Percentiles rank a stretch among this genome's conserved stretches.
phyloP scores from a whole-genome alignment of 2,888 invertebrate genomes.

The Cheilosia soror region DNA sequence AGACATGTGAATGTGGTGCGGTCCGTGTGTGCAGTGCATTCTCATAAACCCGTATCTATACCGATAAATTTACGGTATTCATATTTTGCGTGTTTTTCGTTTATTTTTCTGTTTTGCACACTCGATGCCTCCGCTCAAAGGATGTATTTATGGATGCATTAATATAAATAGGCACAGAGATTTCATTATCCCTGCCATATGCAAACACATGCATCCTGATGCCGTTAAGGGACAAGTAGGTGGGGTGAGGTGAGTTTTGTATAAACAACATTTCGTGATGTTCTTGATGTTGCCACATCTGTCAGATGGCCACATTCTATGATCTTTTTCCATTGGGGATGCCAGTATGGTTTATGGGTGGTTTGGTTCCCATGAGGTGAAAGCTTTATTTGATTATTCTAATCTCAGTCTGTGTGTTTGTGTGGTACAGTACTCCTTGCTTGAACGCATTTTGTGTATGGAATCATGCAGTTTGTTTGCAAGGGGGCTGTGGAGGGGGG shows the following conservation, averaged over 20 bases:
- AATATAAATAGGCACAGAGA: constrained; percentile 75
- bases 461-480: constrained; percentile 14
- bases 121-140: constrained; percentile 45
- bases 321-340: constrained; percentile 49
- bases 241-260: constrained; percentile 10
- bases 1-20: constrained; percentile 43
- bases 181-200: constrained; percentile 73
- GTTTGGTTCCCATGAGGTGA: constrained; percentile 65
- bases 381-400: constrained; percentile 74
- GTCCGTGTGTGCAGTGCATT: constrained; percentile 54
- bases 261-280: constrained; percentile 70
- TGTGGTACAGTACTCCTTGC: background rate
- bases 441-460: constrained; percentile 42
- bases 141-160: constrained; percentile 74
- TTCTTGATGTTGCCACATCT: constrained; percentile 62
- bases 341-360: constrained; percentile 27
- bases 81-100: constrained; percentile 27
- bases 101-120: constrained; percentile 5
- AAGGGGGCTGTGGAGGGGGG: background rate
- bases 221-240: background rate
- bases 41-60: background rate
- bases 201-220: constrained; percentile 41
- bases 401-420: constrained; percentile 45
- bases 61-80: background rate
- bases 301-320: constrained; percentile 57